Percentiles rank a stretch among this genome's conserved stretches.
phyloP scores from a whole-genome alignment of 2,888 invertebrate genomes.

The Cephus rjabovi region DNA sequence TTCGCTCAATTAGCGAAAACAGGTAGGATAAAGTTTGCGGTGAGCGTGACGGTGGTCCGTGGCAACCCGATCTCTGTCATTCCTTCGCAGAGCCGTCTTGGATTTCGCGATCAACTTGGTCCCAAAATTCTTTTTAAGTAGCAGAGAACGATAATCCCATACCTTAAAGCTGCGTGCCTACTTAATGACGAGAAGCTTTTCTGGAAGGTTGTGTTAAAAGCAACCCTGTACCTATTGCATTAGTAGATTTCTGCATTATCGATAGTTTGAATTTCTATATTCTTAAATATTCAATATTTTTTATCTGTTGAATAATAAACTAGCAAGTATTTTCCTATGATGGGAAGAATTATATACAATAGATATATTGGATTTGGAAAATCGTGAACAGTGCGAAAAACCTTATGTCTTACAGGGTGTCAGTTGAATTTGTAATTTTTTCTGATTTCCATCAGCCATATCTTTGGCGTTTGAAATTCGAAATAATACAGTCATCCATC shows the following conservation, averaged over 20 bases:
- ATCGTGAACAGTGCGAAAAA: too few species aligned
- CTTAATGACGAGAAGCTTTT: background rate
- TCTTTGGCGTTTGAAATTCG: background rate
- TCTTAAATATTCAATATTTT: background rate
- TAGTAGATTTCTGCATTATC: background rate
- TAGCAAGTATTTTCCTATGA: background rate
- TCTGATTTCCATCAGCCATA: background rate
- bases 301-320: background rate
- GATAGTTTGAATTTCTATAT: background rate
- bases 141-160: slow-evolving; percentile 53
- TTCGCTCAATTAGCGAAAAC: slow-evolving; percentile 67
- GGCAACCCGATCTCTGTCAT: slow-evolving; percentile 64
- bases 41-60: slow-evolving; percentile 61
- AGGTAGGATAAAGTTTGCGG: slow-evolving; percentile 64
- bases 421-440: background rate
- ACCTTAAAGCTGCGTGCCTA: slow-evolving; percentile 40
- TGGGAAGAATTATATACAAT: background rate
- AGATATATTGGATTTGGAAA: background rate
- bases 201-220: background rate
- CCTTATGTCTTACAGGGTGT: background rate
- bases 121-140: slow-evolving; percentile 57
- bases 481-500: background rate
- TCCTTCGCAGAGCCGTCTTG: slow-evolving; percentile 54
- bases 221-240: background rate
- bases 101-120: slow-evolving; percentile 56